Base-by-base conservation (phyloP, 1,140 invertebrate species). In the Dendrolimus kikuchii region DNA sequence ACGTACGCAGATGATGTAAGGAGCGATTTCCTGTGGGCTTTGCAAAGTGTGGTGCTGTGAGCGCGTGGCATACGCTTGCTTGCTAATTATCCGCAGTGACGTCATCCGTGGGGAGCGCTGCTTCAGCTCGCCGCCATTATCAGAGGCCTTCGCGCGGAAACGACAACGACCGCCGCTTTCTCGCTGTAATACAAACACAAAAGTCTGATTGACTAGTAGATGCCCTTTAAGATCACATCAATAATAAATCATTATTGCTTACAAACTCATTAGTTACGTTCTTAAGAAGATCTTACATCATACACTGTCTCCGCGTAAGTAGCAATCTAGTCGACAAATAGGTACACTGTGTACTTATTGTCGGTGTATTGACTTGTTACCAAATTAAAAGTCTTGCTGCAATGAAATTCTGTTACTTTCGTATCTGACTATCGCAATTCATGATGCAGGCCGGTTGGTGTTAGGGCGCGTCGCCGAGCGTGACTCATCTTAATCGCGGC, bases 401-500 rank as follows among this genome's bases (percentile, higher is more conserved):
- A 23, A 23, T 23, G 23, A 3, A 23, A 23, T 23, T 23, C 23
- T 23, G 38, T n/a, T 40, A 39, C 23, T 10, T 8, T 40, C 39
- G 23, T n/a, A 68, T 63, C 50, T 55, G 64, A 57, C 59, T 71
- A 82, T 81, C 60, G 70, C 66, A 53, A 78, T 75, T 77, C 75
- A 82, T 82, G 77, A 77, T 66, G 57, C 63, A 72, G 75, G 60
- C 77, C 23, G 23, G 23, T 23, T 23, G 68, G 67, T 62, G 64
- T 62, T 66, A 62, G 49, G 72, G 55, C 74, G 72, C 70, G 68
- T 78, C 79, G 77, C 61, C 73, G 72, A 84, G 79, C 79, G 74
- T 84, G 82, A 86, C 74, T 86, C 82, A 86, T 81, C 72, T 80
- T 82, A 84, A 86, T 81, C 59, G 74, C 63, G 60, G 77, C 72